Conservation (phyloP, 2,888 invertebrate species). For the Cordilura impudica region DNA sequence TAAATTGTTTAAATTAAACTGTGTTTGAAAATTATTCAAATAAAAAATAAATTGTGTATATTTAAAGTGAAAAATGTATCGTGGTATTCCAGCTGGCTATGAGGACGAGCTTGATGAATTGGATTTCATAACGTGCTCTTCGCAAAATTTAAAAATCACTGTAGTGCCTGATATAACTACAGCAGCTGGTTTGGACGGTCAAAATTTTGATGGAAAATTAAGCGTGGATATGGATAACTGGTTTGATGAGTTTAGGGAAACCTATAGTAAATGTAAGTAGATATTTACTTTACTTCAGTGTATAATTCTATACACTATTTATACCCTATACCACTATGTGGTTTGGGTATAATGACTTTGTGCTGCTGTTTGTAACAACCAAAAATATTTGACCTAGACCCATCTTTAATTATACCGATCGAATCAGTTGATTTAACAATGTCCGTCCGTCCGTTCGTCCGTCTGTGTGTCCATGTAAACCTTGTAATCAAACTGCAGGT, state of each 20-base stretch:
- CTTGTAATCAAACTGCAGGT: too few relatives aligned
- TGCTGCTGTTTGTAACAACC: too few relatives aligned
- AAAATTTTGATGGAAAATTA: slow-evolving; percentile 74
- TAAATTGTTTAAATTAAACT: not conserved
- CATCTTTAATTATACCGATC: too few relatives aligned
- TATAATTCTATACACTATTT: too few relatives aligned
- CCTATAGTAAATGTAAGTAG: slow-evolving; percentile 72
- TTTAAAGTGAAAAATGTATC: slow-evolving; percentile 37
- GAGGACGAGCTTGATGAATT: slow-evolving; percentile 72
- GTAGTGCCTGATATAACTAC: slow-evolving; percentile 75
- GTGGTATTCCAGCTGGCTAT: slow-evolving; percentile 72
- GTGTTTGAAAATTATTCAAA: not conserved
- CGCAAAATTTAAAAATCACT: slow-evolving; percentile 74
- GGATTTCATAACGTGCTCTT: slow-evolving; percentile 61
- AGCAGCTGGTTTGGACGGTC: slow-evolving; percentile 74
- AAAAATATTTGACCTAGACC: too few relatives aligned
- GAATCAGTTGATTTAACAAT: too few relatives aligned
- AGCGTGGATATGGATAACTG: slow-evolving; percentile 69
- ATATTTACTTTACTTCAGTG: not conserved
- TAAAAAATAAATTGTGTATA: not conserved
- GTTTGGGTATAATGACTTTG: too few relatives aligned
- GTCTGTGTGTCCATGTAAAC: too few relatives aligned
- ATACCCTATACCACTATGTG: too few relatives aligned
- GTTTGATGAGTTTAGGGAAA: slow-evolving; percentile 71
- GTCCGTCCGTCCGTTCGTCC: too few relatives aligned